A percentile compares a stretch with the other conserved stretches of the same genome.
Conservation (phyloP, 2,797 vertebrate genomes). For the Gymnopithys bicolor region DNA sequence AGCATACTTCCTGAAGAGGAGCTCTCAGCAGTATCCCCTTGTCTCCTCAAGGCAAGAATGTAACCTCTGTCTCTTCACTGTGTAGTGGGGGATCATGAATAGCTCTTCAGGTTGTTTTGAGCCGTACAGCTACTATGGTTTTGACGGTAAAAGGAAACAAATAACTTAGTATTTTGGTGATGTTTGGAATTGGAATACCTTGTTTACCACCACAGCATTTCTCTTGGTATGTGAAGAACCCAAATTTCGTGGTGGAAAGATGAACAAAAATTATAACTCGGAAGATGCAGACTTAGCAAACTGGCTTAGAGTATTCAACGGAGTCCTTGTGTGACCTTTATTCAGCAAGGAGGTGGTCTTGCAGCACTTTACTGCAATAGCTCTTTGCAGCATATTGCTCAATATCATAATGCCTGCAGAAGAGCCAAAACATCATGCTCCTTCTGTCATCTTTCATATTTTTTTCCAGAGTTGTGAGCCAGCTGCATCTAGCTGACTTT, state of each 20-base stretch:
- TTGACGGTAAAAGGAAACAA: neutral
- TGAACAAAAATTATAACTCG: neutral
- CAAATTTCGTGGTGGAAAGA: neutral
- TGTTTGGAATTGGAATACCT: neutral
- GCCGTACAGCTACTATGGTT: neutral
- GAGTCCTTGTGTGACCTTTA: neutral
- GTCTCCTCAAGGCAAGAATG: neutral
- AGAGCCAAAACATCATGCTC: constrained; percentile 9
- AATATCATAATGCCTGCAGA: constrained; percentile 26
- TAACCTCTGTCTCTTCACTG: neutral
- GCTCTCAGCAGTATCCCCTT: neutral
- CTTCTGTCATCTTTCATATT: constrained; percentile 40
- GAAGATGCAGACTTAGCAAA: neutral
- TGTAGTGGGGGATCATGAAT: neutral
- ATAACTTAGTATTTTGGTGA: neutral
- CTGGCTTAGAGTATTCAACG: neutral
- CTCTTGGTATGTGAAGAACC: neutral
- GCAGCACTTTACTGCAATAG: constrained; percentile 7
- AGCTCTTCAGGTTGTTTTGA: neutral
- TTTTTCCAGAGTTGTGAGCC: constrained; percentile 30
- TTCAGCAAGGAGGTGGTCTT: constrained; percentile 23
- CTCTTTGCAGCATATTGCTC: constrained; percentile 20
- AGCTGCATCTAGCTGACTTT: neutral
- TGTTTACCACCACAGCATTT: neutral
- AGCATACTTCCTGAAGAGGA: neutral